Base-by-base conservation (phyloP, 2,888 invertebrate species). In the Euzophera pinguis region DNA sequence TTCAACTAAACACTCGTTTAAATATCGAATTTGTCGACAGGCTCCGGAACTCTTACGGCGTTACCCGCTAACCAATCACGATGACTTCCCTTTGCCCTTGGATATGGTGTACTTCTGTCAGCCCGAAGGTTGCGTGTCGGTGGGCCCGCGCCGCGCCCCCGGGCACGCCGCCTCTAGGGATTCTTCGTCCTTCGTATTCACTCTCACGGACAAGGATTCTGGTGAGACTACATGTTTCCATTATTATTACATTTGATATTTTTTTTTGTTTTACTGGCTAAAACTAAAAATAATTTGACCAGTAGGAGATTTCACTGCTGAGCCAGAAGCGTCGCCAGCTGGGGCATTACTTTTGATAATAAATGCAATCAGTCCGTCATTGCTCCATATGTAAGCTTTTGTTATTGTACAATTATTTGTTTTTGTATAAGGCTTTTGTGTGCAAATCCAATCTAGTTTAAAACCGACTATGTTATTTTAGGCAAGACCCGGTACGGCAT, bases 101-200 rank as follows among this genome's bases (percentile, higher is more conserved):
- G 99, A 99, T 84, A 99, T 99, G 94, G 98, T 99, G 22, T 99
- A 98, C 87, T 99, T 99, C 90, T 99, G 99, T 77, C 99, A 99
- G 84, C 99, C 99, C 1, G 99, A 99, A 87, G 99, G 99, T 52
- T 99, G 99, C 81, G 95, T 95, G 59, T 96, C 95, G 58, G 96
- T 97, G 57, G 97, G 98, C 10, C 97, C 97, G 6, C 94, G 97
- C 66, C 93, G 96, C 58, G 81, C 86, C 37, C 79, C 86, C n/a
- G 72, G 72, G 0, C 81, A 84, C 56, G 62, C 83, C 54, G 78
- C 85, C 50, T 94, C 96, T 14, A 91, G 98, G 55, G 99, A 99
- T 81, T 96, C 98, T 50, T 96, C 97, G 27, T 98, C 99, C 12
- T 99, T 99, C 85, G 98, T 99, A 12, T 99, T 99, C 81, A 98